A percentile compares a stretch with the other conserved stretches of the same genome.
phyloP scores from a whole-genome alignment of 2,888 invertebrate genomes.

The Papilio demoleus region DNA sequence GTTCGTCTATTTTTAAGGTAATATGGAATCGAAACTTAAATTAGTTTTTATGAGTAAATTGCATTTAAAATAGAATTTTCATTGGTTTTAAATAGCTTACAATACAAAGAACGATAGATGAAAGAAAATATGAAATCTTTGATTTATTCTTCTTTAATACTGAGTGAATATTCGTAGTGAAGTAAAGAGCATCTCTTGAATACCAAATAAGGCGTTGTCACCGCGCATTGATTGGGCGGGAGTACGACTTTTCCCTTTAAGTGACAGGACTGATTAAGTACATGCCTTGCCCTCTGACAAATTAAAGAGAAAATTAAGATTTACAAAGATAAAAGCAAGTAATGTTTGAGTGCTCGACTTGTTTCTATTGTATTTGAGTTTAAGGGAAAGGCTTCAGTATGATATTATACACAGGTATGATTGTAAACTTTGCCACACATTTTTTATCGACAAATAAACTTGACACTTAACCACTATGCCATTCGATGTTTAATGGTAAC shows the following conservation, averaged over 20 bases:
- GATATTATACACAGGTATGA: too few species aligned
- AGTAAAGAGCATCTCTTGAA: conserved; percentile 15
- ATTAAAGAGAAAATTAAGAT: not conserved
- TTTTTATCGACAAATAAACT: too few species aligned
- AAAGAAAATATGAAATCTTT: not conserved
- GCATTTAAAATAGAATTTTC: not conserved
- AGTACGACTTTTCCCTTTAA: not conserved
- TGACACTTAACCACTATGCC: too few species aligned
- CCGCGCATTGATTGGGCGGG: conserved; percentile 19
- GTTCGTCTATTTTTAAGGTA: too few species aligned
- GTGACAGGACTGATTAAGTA: not conserved
- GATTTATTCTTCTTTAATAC: conserved; percentile 7
- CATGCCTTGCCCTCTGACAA: not conserved
- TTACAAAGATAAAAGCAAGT: too few species aligned
- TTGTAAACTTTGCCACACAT: too few species aligned
- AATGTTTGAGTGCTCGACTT: too few species aligned
- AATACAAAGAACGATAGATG: not conserved
- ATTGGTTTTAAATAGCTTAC: not conserved
- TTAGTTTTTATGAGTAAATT: too few species aligned
- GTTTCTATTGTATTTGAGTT: too few species aligned
- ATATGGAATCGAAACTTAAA: too few species aligned
- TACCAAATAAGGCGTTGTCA: conserved; percentile 30
- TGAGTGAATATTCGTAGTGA: conserved; percentile 17
- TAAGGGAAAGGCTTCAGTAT: too few species aligned
- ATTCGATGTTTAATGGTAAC: too few species aligned